These are phyloP conservation scores for Hydrozoanthus gracilis DNA, from an alignment of 92 coral and sea anemone species.

Conservation along the genomic window DNA sequence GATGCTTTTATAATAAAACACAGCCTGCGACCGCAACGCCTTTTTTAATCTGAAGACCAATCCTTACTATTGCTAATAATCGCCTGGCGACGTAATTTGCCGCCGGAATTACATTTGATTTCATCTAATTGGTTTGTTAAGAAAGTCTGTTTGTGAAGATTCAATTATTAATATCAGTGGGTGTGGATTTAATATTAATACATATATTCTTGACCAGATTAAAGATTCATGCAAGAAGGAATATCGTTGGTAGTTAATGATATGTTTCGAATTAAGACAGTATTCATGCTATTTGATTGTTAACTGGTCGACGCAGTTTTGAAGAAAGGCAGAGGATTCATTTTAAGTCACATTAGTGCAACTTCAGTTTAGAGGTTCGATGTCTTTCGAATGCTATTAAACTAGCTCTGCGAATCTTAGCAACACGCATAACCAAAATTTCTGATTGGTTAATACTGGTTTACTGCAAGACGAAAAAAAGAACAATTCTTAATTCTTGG, in stretches of 20 bases:
- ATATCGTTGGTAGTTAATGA: not conserved
- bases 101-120: not conserved
- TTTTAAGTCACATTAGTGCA: not conserved
- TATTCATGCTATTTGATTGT: not conserved
- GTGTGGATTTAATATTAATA: constrained; percentile 5
- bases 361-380: not conserved
- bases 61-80: constrained; percentile 3
- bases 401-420: not conserved
- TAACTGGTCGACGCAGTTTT: not conserved
- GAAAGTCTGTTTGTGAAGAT: constrained; percentile 17
- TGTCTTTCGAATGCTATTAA: too few relatives aligned
- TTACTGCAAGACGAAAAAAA: not conserved
- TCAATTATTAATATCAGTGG: constrained; percentile 30
- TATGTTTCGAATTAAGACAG: not conserved
- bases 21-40: not conserved
- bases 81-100: not conserved
- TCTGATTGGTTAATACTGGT: not conserved
- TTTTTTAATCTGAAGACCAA: not conserved
- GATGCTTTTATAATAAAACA: not conserved
- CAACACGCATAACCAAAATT: not conserved
- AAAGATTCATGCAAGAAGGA: not conserved
- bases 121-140: constrained; percentile 31
- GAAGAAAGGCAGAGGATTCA: not conserved
- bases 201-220: not conserved
- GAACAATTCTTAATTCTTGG: not conserved